Conservation (phyloP, 2,888 invertebrate genomes). For the Glaucopsyche alexis region DNA sequence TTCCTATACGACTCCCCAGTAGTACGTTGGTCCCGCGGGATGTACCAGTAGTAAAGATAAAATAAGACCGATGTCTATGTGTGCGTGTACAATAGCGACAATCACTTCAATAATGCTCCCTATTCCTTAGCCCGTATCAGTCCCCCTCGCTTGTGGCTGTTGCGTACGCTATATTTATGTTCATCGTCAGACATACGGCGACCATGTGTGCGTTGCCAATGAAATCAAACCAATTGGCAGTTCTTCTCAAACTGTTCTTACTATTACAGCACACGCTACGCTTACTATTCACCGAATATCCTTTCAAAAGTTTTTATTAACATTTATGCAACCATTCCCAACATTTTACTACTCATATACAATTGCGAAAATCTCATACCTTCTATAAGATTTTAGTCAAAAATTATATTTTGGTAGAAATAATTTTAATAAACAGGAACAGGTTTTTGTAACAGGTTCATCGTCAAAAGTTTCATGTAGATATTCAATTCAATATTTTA, state of each 20-base stretch:
- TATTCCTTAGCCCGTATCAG: conserved; percentile 63
- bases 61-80: conserved; percentile 63
- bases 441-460: not conserved
- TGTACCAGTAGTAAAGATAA: conserved; percentile 68
- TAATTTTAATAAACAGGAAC: not conserved
- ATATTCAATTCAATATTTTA: too few relatives aligned
- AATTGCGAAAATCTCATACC: too few relatives aligned
- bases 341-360: not conserved
- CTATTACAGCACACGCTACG: conserved; percentile 1
- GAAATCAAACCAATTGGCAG: conserved; percentile 67
- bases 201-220: conserved; percentile 75
- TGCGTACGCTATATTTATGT: conserved; percentile 68
- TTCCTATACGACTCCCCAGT: conserved; percentile 58
- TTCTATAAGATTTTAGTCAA: not conserved
- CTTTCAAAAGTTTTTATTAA: not conserved
- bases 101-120: conserved; percentile 64
- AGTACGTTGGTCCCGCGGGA: conserved; percentile 74
- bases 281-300: not conserved
- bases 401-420: not conserved
- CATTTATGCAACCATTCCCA: not conserved
- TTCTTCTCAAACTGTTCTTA: conserved; percentile 58
- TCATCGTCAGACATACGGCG: conserved; percentile 63
- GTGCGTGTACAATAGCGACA: conserved; percentile 71
- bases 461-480: not conserved
- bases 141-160: conserved; percentile 54